Evolutionary conservation across 1,140 invertebrate species (phyloP).

Genomic region (Coptotermes formosanus): DNA sequence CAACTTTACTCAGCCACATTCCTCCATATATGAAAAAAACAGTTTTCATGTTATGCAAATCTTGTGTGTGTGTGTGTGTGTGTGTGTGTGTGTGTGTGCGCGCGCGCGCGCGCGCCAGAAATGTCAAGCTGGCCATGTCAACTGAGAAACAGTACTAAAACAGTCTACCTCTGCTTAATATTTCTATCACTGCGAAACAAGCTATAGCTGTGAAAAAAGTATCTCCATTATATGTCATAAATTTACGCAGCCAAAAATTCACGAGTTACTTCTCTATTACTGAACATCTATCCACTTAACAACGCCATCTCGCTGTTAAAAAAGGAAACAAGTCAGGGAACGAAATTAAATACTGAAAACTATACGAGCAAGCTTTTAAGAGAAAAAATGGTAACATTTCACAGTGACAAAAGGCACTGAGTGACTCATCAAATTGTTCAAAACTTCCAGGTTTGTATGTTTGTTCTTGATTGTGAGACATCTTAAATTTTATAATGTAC

Average conservation of each 20-base stretch:
- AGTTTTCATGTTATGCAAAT: conserved; percentile 9
- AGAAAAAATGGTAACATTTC: background rate
- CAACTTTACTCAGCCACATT: background rate
- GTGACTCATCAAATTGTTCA: background rate
- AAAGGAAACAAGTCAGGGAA: background rate
- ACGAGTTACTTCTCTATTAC: background rate
- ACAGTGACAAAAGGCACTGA: background rate
- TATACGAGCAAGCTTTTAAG: background rate
- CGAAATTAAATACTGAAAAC: conserved; percentile 4
- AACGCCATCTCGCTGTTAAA: background rate
- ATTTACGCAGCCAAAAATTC: background rate
- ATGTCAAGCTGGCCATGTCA: background rate
- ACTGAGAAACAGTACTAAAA: background rate
- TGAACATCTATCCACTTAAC: background rate
- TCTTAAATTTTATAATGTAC: background rate
- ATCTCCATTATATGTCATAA: background rate
- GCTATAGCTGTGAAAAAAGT: background rate
- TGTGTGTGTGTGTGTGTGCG: background rate
- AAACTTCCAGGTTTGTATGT: background rate
- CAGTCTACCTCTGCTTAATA: background rate
- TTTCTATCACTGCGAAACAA: background rate
- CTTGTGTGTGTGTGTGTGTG: background rate
- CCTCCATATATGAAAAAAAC: background rate
- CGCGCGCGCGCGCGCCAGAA: no score
- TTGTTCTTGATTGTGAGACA: background rate